Evolutionary conservation across 2,113 vertebrate genomes (phyloP).

Genomic region (Myxocyprinus asiaticus): DNA sequence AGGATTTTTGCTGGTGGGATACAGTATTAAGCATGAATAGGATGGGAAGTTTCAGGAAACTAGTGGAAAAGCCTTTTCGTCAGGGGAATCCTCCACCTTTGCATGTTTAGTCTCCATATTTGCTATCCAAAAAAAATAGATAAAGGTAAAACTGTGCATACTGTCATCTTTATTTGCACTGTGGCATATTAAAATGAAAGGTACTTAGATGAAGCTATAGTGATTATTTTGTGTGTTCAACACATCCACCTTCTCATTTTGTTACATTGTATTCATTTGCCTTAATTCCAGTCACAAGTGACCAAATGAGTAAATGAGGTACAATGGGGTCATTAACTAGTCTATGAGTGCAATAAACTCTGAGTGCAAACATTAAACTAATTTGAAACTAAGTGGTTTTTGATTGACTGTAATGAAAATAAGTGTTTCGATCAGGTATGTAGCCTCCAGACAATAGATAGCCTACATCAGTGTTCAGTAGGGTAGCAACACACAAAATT

Average conservation of each 20-base stretch:
- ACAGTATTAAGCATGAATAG: background rate
- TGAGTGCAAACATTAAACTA: constrained; percentile 11
- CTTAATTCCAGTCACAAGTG: background rate
- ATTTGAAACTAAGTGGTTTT: background rate
- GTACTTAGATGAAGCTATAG: too few species aligned
- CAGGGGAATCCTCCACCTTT: too few species aligned
- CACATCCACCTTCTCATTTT: background rate
- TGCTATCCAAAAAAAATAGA: too few species aligned
- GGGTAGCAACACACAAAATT: too few species aligned
- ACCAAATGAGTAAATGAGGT: background rate
- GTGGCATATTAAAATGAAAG: background rate
- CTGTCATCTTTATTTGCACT: background rate
- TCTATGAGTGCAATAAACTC: constrained; percentile 10
- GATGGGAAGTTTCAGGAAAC: background rate
- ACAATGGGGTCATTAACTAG: constrained; percentile 1
- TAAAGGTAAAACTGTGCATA: too few species aligned
- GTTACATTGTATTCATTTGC: background rate
- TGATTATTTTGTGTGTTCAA: background rate
- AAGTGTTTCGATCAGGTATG: background rate
- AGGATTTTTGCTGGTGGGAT: background rate
- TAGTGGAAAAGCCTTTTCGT: background rate
- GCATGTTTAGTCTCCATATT: too few species aligned
- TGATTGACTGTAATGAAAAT: constrained; percentile 17
- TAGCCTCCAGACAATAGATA: constrained; percentile 4
- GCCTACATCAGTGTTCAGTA: background rate